phyloP scores from a whole-genome alignment of 2,888 invertebrate genomes.

The Anaspis maculata region DNA sequence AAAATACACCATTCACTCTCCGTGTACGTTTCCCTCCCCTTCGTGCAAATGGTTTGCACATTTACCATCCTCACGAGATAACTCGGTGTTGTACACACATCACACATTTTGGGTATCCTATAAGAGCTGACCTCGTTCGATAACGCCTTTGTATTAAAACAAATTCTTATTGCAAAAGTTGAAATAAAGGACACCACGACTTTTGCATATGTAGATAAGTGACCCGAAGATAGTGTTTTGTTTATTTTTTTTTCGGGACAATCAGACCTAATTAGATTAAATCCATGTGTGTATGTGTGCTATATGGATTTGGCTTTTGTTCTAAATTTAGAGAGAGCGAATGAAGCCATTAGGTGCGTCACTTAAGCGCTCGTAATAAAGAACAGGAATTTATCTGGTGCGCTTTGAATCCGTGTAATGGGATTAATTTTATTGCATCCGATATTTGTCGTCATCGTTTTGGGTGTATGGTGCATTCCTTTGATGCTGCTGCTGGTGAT shows the following conservation, averaged over 20 bases:
- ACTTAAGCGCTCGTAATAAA: background rate
- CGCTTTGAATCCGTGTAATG: background rate
- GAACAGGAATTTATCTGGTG: background rate
- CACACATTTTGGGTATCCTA: background rate
- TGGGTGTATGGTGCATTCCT: too few relatives aligned
- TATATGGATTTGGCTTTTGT: too few relatives aligned
- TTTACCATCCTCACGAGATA: too few relatives aligned
- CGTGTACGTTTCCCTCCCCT: too few relatives aligned
- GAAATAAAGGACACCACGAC: slow-evolving; percentile 6
- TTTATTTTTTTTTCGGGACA: background rate
- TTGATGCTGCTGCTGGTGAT: too few relatives aligned
- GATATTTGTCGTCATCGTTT: background rate
- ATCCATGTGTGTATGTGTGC: too few relatives aligned
- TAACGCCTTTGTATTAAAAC: too few relatives aligned
- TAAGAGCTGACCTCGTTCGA: slow-evolving; percentile 4
- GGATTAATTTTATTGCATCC: background rate
- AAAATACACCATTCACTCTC: too few relatives aligned
- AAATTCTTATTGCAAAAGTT: slow-evolving; percentile 4
- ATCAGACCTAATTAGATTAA: too few relatives aligned
- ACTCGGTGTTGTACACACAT: background rate
- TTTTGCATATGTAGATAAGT: slow-evolving; percentile 5
- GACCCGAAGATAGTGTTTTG: slow-evolving; percentile 3
- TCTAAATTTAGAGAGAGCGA: background rate
- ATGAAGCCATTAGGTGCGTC: background rate
- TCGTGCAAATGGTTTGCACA: too few relatives aligned